Percentiles rank a stretch among this genome's conserved stretches.
Conservation (phyloP, 2,797 vertebrate species). For the Phaenicophaeus curvirostris region DNA sequence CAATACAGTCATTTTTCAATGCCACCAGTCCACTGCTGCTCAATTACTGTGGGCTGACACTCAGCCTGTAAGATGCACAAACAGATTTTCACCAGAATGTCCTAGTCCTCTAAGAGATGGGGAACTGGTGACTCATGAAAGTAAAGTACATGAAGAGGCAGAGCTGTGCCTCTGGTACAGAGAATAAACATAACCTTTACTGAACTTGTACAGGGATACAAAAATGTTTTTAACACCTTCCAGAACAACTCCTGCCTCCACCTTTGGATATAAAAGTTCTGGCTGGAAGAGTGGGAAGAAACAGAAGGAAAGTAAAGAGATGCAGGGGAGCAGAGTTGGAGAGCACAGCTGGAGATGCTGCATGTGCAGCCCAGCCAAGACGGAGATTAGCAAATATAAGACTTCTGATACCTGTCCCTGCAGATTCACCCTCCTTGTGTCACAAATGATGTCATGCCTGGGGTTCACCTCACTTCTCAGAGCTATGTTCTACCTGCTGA, state of each 20-base stretch:
- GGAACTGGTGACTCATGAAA: neutral
- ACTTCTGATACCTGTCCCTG: neutral
- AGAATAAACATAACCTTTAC: neutral
- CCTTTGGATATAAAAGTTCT: neutral
- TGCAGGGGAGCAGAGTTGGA: neutral
- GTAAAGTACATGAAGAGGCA: neutral
- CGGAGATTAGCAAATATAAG: neutral
- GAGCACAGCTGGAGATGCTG: neutral
- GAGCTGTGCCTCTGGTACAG: neutral
- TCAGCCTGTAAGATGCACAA: rapidly evolving
- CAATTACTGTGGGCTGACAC: neutral
- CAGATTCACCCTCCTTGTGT: neutral
- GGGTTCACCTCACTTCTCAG: neutral
- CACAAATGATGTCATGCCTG: neutral
- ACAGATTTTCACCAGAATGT: neutral
- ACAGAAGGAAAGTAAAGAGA: neutral
- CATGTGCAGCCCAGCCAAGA: neutral
- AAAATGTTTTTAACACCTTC: neutral
- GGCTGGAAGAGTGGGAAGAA: neutral
- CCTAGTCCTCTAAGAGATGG: neutral
- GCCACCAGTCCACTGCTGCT: neutral
- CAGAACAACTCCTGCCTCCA: neutral
- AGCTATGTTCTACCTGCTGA: neutral
- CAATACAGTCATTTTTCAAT: neutral
- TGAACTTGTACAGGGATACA: neutral